Base-by-base conservation (phyloP, 2,888 invertebrate genomes). In the Trichopria drosophilae region DNA sequence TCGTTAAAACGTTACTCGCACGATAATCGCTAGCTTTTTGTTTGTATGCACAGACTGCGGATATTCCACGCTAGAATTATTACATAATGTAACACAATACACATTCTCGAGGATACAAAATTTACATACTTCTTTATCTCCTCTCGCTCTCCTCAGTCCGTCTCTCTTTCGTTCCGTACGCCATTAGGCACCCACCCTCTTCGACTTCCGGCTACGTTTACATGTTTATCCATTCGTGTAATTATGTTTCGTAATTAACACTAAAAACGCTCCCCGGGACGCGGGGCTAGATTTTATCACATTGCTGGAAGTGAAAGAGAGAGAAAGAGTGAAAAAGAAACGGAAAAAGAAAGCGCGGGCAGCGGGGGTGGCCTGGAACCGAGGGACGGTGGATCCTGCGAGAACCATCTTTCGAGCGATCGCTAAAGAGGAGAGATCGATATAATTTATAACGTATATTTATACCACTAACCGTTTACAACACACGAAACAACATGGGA, bases 31-130 rank as follows among this genome's bases (percentile, higher is more conserved):
- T 69, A 70, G n/a, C 24, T 42, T 23, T 46, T 41, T n/a, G 26
- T 12, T 23, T 18, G 39, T 67, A 71, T 71, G 63, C 68, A 69
- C 69, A 70, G 50, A 51, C 31, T 46, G 54, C 54, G 54, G 46
- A 28, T 53, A 53, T 42, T 34, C 50, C 54, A 44, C 49, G 55
- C 46, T 55, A 49, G 49, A 54, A 51, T 46, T 42, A 49, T 59
- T 54, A 47, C 34, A 57, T 44, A 51, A 42, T 54, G 34, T 44
- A 57, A 57, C 57, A 71, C 67, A 65, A 64, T 71, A 68, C 68
- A 66, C 69, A 69, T 69, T 68, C 63, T 68, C 62, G 63, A 69
- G 69, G 69, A 72, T 72, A 72, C 69, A 72, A 72, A 72, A 72
- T 72, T 67, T 71, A 71, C 71, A 72, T 50, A 60, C 53, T 43